Evolutionary conservation across 2,113 vertebrate genomes (phyloP).

Genomic region (Elachura formosa): DNA sequence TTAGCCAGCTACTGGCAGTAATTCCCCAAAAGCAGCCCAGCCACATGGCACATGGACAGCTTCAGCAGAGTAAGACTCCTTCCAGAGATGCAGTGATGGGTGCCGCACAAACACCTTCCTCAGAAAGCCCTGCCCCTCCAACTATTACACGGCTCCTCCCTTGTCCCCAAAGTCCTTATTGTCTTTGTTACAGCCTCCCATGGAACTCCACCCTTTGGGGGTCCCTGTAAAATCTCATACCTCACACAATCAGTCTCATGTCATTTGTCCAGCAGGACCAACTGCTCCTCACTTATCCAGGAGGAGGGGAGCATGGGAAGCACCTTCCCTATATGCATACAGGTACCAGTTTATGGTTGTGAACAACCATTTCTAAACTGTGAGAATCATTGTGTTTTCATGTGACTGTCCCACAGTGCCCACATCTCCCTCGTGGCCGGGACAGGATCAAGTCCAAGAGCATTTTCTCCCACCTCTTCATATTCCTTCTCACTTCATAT

Average conservation of each 20-base stretch:
- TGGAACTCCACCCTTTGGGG: background rate
- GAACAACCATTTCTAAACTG: background rate
- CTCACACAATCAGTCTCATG: rapidly evolving
- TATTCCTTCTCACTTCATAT: background rate
- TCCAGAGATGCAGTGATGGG: rapidly evolving
- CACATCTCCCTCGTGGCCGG: background rate
- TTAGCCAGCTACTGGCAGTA: background rate
- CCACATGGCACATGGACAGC: rapidly evolving
- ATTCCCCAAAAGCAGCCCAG: background rate
- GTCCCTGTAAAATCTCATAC: background rate
- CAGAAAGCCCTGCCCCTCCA: background rate
- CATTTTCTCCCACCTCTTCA: background rate
- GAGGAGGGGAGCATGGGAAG: background rate
- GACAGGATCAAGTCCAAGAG: background rate
- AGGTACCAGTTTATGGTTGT: background rate
- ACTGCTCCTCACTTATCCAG: background rate
- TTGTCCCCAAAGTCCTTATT: background rate
- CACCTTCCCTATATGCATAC: background rate
- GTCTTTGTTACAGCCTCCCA: background rate
- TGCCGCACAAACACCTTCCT: background rate
- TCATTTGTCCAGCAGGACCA: background rate
- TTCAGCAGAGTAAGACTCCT: background rate
- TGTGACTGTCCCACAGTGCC: background rate
- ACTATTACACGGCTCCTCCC: too few species aligned
- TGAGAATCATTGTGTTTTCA: background rate